Evolutionary conservation across 1,140 invertebrate species (phyloP), one percentile per base, ranked within the genome.

Genomic region (Andricus grossulariae): DNA sequence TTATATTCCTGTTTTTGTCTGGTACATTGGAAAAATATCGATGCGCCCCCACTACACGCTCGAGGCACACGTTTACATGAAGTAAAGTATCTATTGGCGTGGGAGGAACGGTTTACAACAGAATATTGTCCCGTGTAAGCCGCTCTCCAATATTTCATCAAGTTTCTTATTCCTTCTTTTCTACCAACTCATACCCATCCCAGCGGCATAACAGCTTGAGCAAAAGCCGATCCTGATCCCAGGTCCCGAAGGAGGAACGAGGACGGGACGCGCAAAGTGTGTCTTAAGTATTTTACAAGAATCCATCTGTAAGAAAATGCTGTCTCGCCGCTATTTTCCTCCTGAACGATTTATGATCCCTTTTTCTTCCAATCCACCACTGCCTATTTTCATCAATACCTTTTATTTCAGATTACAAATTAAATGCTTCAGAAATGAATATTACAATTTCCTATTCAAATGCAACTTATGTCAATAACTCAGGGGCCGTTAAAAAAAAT

Each of bases 141-240:
- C 88, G 89, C 85, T 90, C 89, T 90, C 90, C 89, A 88, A 91
- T 91, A 91, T 90, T 90, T 91, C 90, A 91, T 91, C 90, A 91
- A 90, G 86, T 90, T 89, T 87, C 87, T 88, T 90, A 88, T 88
- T 90, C 85, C 81, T 89, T 82, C 81, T 85, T 90, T 85, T 87
- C 80, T 73, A 25, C 54, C 73, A 78, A 72, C 80, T 77, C 72
- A 25, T 66, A 51, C 80, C 39, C 39, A 45, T 32, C 71, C 72
- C 78, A 75, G 75, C 73, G 80, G 78, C 81, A 76, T 74, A 80
- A 76, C 76, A 78, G 76, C 66, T 75, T 82, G 57, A 50, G 75
- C 54, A 49, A 78, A 84, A 84, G 77, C 79, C 82, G 78, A 84
- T 84, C 77, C 77, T 52, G 78, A 83, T 80, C 52, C 75, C 73